Evolutionary conservation across 2,113 vertebrate species (phyloP).

Genomic region (Crotalus viridis): DNA sequence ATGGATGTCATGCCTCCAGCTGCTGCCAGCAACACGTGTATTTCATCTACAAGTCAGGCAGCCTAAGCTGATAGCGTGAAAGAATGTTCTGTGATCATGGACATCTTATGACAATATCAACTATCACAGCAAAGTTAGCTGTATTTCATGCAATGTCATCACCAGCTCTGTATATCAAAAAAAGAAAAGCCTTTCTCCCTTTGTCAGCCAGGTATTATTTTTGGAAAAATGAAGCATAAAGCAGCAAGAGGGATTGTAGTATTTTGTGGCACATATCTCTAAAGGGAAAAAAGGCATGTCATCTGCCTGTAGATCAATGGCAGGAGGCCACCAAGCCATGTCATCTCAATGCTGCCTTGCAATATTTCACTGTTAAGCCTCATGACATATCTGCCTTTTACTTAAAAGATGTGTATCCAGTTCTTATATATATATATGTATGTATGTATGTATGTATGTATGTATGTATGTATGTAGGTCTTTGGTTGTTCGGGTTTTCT

Average conservation of each 20-base stretch:
- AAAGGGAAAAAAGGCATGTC: slow-evolving; percentile 35
- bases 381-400: slow-evolving; percentile 55
- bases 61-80: slow-evolving; percentile 31
- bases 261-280: not conserved
- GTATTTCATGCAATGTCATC: slow-evolving; percentile 39
- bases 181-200: not conserved
- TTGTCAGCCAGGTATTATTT: slow-evolving; percentile 41
- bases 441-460: too few relatives aligned
- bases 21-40: slow-evolving; percentile 39
- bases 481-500: too few relatives aligned
- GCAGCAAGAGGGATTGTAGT: not conserved
- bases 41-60: slow-evolving; percentile 36
- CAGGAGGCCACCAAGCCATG: slow-evolving; percentile 65
- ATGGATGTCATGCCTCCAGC: slow-evolving; percentile 52
- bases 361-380: slow-evolving; percentile 56
- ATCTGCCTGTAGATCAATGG: slow-evolving; percentile 45
- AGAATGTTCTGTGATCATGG: slow-evolving; percentile 28
- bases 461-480: too few relatives aligned
- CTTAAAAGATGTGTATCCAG: slow-evolving; percentile 57
- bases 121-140: slow-evolving; percentile 22
- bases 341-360: slow-evolving; percentile 52
- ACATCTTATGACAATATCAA: slow-evolving; percentile 43
- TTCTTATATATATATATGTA: not conserved
- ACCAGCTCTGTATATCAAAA: slow-evolving; percentile 44
- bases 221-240: slow-evolving; percentile 45